These are phyloP conservation scores for Heliconius ismenius DNA, from an alignment of 2,888 invertebrate species.

Conservation along the genomic window DNA sequence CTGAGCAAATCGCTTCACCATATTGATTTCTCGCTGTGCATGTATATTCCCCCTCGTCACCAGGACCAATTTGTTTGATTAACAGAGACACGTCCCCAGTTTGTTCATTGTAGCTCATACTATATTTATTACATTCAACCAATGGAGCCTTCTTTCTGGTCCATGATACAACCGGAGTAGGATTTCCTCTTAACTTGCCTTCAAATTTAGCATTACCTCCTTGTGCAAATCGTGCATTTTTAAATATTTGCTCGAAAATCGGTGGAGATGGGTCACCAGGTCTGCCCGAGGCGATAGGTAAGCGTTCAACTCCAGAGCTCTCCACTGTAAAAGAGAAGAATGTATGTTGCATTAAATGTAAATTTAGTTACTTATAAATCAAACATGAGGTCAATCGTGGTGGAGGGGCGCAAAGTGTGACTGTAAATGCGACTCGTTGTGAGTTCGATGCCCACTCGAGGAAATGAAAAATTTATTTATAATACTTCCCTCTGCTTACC, in stretches of 20 bases:
- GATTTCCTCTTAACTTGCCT: constrained; percentile 94
- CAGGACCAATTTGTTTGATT: constrained; percentile 96
- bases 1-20: constrained; percentile 97
- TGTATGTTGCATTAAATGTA: constrained; percentile 24
- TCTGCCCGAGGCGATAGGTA: constrained; percentile 67
- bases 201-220: constrained; percentile 96
- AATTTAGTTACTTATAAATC: not conserved
- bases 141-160: constrained; percentile 93
- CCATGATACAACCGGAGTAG: constrained; percentile 95
- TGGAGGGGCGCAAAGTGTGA: too few species aligned
- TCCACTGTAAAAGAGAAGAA: constrained; percentile 81
- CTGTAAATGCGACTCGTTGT: too few species aligned
- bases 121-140: constrained; percentile 92
- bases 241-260: constrained; percentile 97
- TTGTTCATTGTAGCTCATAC: constrained; percentile 94
- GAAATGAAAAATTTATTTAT: too few species aligned
- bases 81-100: constrained; percentile 94
- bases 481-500: too few species aligned
- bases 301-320: constrained; percentile 80
- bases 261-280: constrained; percentile 94
- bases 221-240: constrained; percentile 96
- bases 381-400: too few species aligned
- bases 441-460: too few species aligned
- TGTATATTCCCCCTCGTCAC: constrained; percentile 98
- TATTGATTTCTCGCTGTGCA: constrained; percentile 97